Conservation (phyloP, 2,888 invertebrate species). For the Choristoneura rosaceana region DNA sequence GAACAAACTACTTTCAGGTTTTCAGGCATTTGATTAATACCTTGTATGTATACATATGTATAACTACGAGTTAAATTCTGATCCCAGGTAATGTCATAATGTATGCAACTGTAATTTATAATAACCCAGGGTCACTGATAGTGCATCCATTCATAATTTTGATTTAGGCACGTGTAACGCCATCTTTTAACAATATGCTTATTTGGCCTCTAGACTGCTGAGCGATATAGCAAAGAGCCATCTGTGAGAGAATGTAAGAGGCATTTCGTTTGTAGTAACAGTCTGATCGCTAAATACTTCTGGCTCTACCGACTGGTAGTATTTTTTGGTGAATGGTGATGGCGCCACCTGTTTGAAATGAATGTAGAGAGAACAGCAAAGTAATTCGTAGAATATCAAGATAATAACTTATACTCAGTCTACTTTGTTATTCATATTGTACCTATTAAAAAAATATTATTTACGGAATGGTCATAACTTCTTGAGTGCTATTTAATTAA, state of each 20-base stretch:
- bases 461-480: not conserved
- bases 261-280: not conserved
- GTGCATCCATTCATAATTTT: too few relatives aligned
- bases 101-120: too few relatives aligned
- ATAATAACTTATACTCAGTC: not conserved
- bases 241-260: not conserved
- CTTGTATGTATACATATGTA: too few relatives aligned
- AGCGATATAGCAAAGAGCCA: not conserved
- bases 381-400: not conserved
- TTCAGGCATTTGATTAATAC: too few relatives aligned
- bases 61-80: too few relatives aligned
- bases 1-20: too few relatives aligned
- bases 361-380: not conserved
- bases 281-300: not conserved
- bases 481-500: not conserved
- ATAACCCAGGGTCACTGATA: too few relatives aligned
- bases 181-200: not conserved
- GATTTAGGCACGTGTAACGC: not conserved
- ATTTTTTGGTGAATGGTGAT: not conserved
- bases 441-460: not conserved
- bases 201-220: too few relatives aligned
- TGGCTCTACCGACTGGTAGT: too few relatives aligned
- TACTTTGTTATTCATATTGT: not conserved
- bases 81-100: too few relatives aligned
- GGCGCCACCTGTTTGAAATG: not conserved